Percentiles rank a stretch among this genome's conserved stretches.
Evolutionary conservation across 2,113 vertebrate species (phyloP).

Genomic region (Catagonus wagneri): DNA sequence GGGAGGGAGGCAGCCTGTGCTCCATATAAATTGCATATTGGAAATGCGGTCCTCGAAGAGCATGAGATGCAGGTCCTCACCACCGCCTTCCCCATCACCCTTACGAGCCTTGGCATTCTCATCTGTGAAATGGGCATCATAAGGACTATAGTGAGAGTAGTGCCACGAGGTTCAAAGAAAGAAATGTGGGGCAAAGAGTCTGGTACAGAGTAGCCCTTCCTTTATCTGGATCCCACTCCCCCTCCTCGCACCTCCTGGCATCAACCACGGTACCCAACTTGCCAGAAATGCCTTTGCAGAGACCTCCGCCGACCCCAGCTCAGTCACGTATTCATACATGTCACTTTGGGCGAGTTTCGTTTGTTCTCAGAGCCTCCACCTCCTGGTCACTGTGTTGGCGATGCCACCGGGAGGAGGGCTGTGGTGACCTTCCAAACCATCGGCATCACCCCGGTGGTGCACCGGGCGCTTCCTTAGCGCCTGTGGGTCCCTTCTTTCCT

Average conservation of each 20-base stretch:
- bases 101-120: not conserved
- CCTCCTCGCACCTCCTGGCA: not conserved
- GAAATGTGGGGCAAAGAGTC: not conserved
- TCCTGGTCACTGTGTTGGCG: not conserved
- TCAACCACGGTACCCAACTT: not conserved
- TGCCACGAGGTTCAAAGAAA: not conserved
- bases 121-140: not conserved
- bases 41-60: not conserved
- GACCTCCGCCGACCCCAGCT: not conserved
- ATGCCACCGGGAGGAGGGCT: not conserved
- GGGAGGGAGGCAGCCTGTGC: not conserved
- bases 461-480: rapidly evolving
- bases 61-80: not conserved
- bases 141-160: not conserved
- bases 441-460: not conserved
- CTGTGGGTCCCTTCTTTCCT: not conserved
- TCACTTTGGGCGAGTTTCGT: not conserved
- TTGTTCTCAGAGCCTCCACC: not conserved
- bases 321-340: not conserved
- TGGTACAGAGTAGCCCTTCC: not conserved
- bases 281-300: not conserved
- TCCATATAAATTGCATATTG: not conserved
- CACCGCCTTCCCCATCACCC: not conserved
- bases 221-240: not conserved
- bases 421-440: not conserved